These are phyloP conservation scores for Notodonta dromedarius DNA, from an alignment of 2,888 invertebrate genomes.

Conservation along the genomic window DNA sequence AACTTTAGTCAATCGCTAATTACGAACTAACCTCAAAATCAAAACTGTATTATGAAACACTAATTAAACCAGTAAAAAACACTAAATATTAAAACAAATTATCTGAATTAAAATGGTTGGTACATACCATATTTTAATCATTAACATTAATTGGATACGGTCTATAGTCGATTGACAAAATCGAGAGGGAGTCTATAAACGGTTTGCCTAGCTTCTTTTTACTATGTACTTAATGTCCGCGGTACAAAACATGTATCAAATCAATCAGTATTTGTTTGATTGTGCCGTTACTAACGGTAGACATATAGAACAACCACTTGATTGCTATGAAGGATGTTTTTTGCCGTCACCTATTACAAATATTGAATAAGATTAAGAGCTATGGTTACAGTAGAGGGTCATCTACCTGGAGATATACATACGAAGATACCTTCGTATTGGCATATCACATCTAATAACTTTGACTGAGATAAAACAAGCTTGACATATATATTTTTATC, in stretches of 20 bases:
- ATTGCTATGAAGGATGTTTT: neutral
- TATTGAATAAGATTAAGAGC: neutral
- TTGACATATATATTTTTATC: too few species aligned
- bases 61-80: neutral
- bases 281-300: conserved; percentile 6
- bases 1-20: neutral
- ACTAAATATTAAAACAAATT: neutral
- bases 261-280: conserved; percentile 6
- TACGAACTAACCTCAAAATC: neutral
- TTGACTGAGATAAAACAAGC: too few species aligned
- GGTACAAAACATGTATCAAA: conserved; percentile 8
- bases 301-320: conserved; percentile 2
- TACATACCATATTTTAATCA: neutral
- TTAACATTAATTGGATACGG: neutral
- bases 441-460: too few species aligned
- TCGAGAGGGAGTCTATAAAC: neutral
- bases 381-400: neutral
- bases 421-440: too few species aligned
- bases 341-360: conserved; percentile 1
- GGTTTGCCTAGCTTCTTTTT: neutral
- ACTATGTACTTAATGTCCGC: conserved; percentile 3
- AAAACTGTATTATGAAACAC: neutral
- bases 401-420: too few species aligned
- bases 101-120: neutral
- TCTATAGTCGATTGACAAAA: neutral